Evolutionary conservation across 2,888 invertebrate species (phyloP).

Genomic region (Drosophila setosimentum): DNA sequence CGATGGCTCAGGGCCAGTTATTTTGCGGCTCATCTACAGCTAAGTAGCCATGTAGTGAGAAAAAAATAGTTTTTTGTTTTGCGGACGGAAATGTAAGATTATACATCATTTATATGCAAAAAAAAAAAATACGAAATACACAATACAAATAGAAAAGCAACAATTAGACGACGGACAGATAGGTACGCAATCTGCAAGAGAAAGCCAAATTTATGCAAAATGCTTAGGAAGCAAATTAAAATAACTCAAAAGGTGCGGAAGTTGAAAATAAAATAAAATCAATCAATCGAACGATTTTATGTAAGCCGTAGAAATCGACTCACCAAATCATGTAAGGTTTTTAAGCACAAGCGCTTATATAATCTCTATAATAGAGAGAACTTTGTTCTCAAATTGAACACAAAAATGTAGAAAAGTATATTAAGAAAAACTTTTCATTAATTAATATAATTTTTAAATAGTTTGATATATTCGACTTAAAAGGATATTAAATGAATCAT

Average conservation of each 20-base stretch:
- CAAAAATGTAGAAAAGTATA: not conserved
- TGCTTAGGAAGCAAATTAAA: not conserved
- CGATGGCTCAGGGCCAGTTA: constrained; percentile 27
- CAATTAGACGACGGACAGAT: constrained; percentile 25
- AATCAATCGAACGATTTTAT: not conserved
- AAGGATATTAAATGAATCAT: constrained; percentile 42
- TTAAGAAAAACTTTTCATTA: not conserved
- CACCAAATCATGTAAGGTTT: not conserved
- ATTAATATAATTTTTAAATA: not conserved
- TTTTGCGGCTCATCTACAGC: constrained; percentile 61
- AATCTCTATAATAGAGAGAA: not conserved
- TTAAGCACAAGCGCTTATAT: not conserved
- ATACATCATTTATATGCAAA: constrained; percentile 53
- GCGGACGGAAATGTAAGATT: constrained; percentile 51
- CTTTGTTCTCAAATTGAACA: not conserved
- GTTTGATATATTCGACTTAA: not conserved
- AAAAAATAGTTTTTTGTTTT: constrained; percentile 37
- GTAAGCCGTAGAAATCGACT: not conserved
- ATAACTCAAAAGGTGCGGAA: not conserved
- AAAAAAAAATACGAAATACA: not conserved
- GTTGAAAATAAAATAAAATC: not conserved
- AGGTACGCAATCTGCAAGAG: constrained; percentile 28
- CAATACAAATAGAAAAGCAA: constrained; percentile 15
- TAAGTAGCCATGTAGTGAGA: constrained; percentile 47
- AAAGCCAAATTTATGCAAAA: constrained; percentile 37